Conservation (phyloP, 2,797 vertebrate species). For the Ctenosaura bakeri region DNA sequence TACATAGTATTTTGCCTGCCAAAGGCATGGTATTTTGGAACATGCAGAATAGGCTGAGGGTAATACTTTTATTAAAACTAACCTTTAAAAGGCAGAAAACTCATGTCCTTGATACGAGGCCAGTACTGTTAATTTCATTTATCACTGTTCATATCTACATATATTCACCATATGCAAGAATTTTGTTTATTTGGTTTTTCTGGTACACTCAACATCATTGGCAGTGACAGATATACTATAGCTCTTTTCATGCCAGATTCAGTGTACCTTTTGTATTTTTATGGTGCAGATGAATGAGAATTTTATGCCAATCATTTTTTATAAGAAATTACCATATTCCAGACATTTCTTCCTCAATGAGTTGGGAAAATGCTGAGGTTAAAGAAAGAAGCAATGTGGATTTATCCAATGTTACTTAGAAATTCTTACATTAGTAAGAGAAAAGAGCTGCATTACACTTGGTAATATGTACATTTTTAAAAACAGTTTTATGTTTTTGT, state of each 20-base stretch:
- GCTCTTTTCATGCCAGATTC: not conserved
- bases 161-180: conserved; percentile 3
- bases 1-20: conserved; percentile 10
- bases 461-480: not conserved
- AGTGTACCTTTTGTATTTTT: not conserved
- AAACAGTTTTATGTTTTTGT: not conserved
- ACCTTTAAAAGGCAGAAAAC: conserved; percentile 35
- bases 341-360: not conserved
- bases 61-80: conserved; percentile 40
- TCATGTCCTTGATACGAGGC: not conserved
- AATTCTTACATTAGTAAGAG: no score
- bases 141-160: conserved; percentile 19
- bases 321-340: not conserved
- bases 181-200: not conserved
- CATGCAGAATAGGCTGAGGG: not conserved
- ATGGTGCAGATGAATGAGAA: not conserved
- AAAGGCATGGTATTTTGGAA: conserved; percentile 35
- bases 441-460: no score
- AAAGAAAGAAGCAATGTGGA: not conserved
- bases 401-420: not conserved
- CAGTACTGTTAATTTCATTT: conserved; percentile 37
- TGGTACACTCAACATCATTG: not conserved
- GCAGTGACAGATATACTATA: not conserved
- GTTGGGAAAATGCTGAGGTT: not conserved
- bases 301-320: not conserved